Evolutionary conservation across 2,888 invertebrate species (phyloP).

Genomic region (Antheraea assamensis): DNA sequence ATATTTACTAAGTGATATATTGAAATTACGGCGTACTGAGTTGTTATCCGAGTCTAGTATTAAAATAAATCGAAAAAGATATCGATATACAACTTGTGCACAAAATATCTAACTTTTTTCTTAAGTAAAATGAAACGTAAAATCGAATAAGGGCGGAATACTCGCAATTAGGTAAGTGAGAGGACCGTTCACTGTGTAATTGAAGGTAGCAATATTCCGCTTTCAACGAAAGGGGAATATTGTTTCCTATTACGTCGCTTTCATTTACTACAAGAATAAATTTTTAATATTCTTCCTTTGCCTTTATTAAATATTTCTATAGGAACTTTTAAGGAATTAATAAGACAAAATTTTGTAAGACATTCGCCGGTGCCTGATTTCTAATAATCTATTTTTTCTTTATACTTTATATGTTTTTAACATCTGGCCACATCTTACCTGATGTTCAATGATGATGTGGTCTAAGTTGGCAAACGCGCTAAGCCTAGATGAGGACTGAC

Average conservation of each 20-base stretch:
- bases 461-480: background rate
- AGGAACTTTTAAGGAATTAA: background rate
- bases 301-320: background rate
- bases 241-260: constrained; percentile 15
- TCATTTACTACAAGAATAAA: constrained; percentile 3
- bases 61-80: background rate
- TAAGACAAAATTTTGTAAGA: background rate
- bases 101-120: background rate
- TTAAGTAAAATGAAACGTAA: constrained; percentile 36
- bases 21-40: too few relatives aligned
- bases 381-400: too few relatives aligned
- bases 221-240: background rate
- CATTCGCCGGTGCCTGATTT: too few relatives aligned
- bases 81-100: background rate
- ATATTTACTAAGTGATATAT: too few relatives aligned
- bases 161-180: constrained; percentile 59
- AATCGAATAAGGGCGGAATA: constrained; percentile 58
- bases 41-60: too few relatives aligned
- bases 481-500: background rate
- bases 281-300: background rate
- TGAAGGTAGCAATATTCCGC: constrained; percentile 49
- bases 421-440: too few relatives aligned
- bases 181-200: constrained; percentile 61
- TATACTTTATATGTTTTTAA: too few relatives aligned
- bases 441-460: background rate